Conservation (phyloP, 2,888 invertebrate genomes). For the Seladonia tumulorum region DNA sequence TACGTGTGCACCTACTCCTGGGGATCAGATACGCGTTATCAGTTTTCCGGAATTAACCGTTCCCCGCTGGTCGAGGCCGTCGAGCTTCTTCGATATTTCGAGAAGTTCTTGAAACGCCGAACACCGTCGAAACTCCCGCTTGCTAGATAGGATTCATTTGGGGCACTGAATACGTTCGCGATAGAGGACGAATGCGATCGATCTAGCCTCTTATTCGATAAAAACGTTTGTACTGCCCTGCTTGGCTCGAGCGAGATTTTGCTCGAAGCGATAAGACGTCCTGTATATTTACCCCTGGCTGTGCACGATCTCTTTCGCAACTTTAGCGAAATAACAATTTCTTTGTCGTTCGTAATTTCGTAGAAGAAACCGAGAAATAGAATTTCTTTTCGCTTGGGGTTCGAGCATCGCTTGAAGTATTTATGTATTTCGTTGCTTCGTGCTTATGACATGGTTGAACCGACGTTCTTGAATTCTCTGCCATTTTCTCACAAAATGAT, state of each 20-base stretch:
- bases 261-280: not conserved
- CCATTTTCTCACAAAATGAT: not conserved
- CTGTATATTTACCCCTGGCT: not conserved
- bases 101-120: conserved; percentile 29
- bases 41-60: conserved; percentile 55
- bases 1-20: conserved; percentile 44
- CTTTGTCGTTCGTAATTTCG: not conserved
- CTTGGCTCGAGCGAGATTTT: not conserved
- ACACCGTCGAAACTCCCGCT: conserved; percentile 17
- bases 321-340: not conserved
- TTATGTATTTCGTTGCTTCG: too few relatives aligned
- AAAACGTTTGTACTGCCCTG: not conserved
- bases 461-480: not conserved
- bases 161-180: not conserved
- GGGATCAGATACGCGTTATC: conserved; percentile 56
- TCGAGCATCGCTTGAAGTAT: too few relatives aligned
- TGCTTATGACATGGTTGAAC: too few relatives aligned
- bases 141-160: conserved; percentile 1
- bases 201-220: not conserved
- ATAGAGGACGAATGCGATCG: not conserved
- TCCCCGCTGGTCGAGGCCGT: conserved; percentile 10
- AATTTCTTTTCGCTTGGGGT: too few relatives aligned
- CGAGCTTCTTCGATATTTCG: conserved; percentile 51
- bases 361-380: not conserved
- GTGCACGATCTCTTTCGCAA: not conserved